Percentiles rank a stretch among this genome's conserved stretches.
Evolutionary conservation across 1,140 invertebrate species (phyloP).

Genomic region (Leptopilina boulardi): DNA sequence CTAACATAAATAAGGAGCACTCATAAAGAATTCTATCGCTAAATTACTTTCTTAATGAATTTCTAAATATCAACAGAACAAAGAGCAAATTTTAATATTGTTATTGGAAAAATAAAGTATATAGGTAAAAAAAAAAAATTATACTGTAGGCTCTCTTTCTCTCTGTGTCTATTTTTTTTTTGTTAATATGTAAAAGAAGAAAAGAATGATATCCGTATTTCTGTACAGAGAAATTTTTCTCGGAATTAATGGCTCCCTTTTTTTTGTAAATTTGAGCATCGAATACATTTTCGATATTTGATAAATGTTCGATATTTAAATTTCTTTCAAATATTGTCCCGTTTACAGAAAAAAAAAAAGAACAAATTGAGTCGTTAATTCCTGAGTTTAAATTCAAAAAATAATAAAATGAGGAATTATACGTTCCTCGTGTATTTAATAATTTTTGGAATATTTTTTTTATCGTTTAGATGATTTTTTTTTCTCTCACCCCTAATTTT

Average conservation of each 20-base stretch:
- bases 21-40: not conserved
- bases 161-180: slow-evolving; percentile 6
- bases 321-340: not conserved
- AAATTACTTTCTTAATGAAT: not conserved
- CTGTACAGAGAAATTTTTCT: slow-evolving; percentile 17
- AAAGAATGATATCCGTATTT: not conserved
- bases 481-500: not conserved
- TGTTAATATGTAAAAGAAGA: not conserved
- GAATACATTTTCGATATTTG: not conserved
- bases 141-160: slow-evolving; percentile 26
- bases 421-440: slow-evolving; percentile 15
- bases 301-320: slow-evolving; percentile 6
- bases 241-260: slow-evolving; percentile 15
- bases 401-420: slow-evolving; percentile 8
- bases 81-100: not conserved
- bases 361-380: not conserved
- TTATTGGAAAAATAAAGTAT: not conserved
- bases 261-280: slow-evolving; percentile 25
- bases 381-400: not conserved
- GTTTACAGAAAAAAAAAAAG: not conserved
- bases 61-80: not conserved
- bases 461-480: not conserved
- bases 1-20: slow-evolving; percentile 2
- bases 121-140: not conserved
- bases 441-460: not conserved